These are phyloP conservation scores for Eustalomyia histrio DNA, from an alignment of 2,888 invertebrate genomes.

Conservation along the genomic window DNA sequence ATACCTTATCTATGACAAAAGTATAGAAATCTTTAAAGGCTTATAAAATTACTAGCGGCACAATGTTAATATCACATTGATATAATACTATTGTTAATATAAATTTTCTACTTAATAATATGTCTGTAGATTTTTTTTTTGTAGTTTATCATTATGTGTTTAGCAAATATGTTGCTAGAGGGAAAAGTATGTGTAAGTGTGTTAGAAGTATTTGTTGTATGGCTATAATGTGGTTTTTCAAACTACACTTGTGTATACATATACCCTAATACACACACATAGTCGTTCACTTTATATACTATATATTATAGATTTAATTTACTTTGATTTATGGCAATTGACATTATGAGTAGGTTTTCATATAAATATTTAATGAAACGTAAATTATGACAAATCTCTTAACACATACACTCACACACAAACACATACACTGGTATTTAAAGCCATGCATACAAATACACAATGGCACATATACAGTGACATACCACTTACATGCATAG, in stretches of 20 bases:
- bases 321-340: constrained; percentile 64
- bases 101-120: neutral
- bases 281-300: neutral
- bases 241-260: no score
- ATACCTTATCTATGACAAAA: neutral
- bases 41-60: neutral
- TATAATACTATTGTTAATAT: neutral
- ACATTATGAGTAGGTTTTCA: constrained; percentile 60
- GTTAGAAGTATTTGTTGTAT: neutral
- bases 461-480: constrained; percentile 10
- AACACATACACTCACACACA: constrained; percentile 31
- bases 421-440: constrained; percentile 11
- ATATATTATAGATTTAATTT: constrained; percentile 49
- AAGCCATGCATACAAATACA: constrained; percentile 8
- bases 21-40: neutral
- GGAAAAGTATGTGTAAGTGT: neutral
- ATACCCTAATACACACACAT: neutral
- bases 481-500: constrained; percentile 31
- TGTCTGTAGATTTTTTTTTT: neutral
- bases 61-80: neutral
- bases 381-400: constrained; percentile 63
- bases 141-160: neutral
- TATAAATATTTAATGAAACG: constrained; percentile 65
- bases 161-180: neutral
- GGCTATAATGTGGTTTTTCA: neutral